A percentile compares a stretch with the other conserved stretches of the same genome.
Evolutionary conservation across 2,113 vertebrate genomes (phyloP).

Genomic region (Crotalus viridis): DNA sequence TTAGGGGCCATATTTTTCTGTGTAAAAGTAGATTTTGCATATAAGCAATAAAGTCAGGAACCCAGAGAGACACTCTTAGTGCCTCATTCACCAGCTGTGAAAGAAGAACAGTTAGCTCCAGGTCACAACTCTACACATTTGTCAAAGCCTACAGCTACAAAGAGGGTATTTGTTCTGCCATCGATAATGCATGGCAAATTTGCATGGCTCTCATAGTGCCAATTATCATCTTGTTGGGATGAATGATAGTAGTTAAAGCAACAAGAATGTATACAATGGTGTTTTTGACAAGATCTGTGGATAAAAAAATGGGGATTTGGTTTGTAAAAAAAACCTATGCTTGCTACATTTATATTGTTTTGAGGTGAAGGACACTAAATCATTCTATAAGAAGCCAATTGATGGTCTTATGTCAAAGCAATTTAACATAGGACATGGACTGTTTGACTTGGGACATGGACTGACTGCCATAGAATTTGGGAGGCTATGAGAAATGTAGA

Average conservation of each 20-base stretch:
- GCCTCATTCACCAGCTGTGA: slow-evolving; percentile 36
- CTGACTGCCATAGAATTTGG: not conserved
- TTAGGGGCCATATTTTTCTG: slow-evolving; percentile 48
- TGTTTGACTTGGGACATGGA: not conserved
- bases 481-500: not conserved
- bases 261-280: not conserved
- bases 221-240: slow-evolving; percentile 9
- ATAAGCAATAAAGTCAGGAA: slow-evolving; percentile 32
- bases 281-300: not conserved
- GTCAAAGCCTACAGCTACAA: slow-evolving; percentile 20
- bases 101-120: not conserved
- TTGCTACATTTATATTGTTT: not conserved
- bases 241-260: not conserved
- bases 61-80: slow-evolving; percentile 20
- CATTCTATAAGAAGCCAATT: not conserved
- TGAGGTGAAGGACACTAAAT: not conserved
- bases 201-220: not conserved
- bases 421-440: not conserved
- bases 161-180: slow-evolving; percentile 10
- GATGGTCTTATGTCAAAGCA: not conserved
- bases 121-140: not conserved
- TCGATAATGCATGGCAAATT: not conserved
- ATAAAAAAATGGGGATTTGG: not conserved
- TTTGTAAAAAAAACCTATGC: not conserved
- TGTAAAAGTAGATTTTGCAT: slow-evolving; percentile 46